Percentiles rank a stretch among this genome's conserved stretches.
Evolutionary conservation across 2,113 vertebrate species (phyloP).

Genomic region (Cromileptes altivelis): DNA sequence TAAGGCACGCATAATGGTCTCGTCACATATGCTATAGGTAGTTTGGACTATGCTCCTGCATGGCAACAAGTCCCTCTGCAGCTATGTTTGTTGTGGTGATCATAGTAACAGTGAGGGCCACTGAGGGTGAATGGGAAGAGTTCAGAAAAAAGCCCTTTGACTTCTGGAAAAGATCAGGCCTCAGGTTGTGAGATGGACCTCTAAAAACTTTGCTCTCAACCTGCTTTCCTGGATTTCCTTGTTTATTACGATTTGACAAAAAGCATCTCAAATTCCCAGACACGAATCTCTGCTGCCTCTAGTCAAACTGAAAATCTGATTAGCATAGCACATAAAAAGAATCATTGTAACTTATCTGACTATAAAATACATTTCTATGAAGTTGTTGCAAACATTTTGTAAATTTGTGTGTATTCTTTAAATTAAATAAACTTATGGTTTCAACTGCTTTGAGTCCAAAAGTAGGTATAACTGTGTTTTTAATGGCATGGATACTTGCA

Average conservation of each 20-base stretch:
- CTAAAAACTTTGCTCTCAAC: slow-evolving; percentile 12
- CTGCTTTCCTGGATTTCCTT: neutral
- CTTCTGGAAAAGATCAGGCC: slow-evolving; percentile 28
- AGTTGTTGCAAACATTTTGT: neutral
- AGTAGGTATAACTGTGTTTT: neutral
- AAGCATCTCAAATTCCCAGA: neutral
- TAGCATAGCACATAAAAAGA: neutral
- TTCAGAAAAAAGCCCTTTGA: slow-evolving; percentile 19
- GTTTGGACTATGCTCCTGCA: slow-evolving; percentile 25
- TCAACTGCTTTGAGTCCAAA: neutral
- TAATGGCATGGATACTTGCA: neutral
- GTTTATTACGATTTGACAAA: neutral
- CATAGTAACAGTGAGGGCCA: slow-evolving; percentile 37
- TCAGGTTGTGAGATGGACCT: neutral
- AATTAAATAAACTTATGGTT: neutral
- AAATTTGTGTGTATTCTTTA: neutral
- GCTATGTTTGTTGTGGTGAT: slow-evolving; percentile 64
- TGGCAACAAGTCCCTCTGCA: slow-evolving; percentile 41
- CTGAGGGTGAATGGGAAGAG: neutral
- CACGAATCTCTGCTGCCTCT: neutral
- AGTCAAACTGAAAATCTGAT: neutral
- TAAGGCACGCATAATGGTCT: neutral
- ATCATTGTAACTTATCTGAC: neutral
- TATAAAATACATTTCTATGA: neutral
- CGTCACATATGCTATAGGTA: slow-evolving; percentile 30